phyloP scores from a whole-genome alignment of 2,797 vertebrate genomes.

The Poeciliopsis gracilis region DNA sequence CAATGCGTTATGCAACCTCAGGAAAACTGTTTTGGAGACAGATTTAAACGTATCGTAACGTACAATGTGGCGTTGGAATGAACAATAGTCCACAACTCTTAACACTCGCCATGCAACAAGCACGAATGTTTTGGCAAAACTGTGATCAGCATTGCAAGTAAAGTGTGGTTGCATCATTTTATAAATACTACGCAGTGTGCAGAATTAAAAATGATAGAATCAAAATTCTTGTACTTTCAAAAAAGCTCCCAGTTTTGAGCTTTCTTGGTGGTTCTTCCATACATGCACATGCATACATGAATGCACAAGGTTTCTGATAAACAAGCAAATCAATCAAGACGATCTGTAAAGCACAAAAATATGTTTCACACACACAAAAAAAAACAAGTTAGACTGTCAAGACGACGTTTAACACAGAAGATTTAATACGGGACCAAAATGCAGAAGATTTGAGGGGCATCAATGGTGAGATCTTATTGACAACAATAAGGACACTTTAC shows the following conservation, averaged over 20 bases:
- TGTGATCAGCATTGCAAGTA: not conserved
- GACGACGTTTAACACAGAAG: not conserved
- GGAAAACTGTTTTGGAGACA: conserved; percentile 11
- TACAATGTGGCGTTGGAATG: not conserved
- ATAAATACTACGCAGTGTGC: not conserved
- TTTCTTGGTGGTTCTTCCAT: not conserved
- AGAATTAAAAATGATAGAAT: not conserved
- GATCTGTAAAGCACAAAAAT: not conserved
- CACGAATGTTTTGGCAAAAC: not conserved
- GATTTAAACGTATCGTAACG: not conserved
- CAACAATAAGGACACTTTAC: not conserved
- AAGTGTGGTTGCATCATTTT: not conserved
- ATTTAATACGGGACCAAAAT: not conserved
- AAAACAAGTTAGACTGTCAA: not conserved
- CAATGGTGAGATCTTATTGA: not conserved
- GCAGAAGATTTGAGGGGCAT: not conserved
- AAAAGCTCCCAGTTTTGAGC: not conserved
- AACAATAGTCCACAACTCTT: not conserved
- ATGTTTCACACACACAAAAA: not conserved
- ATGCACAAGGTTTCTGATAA: not conserved
- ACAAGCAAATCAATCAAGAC: not conserved
- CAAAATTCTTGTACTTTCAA: not conserved
- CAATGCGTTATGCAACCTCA: conserved; percentile 32
- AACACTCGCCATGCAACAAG: not conserved
- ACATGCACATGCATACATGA: not conserved